phyloP scores from a whole-genome alignment of 2,797 vertebrate genomes.

The Esox masquinongy region DNA sequence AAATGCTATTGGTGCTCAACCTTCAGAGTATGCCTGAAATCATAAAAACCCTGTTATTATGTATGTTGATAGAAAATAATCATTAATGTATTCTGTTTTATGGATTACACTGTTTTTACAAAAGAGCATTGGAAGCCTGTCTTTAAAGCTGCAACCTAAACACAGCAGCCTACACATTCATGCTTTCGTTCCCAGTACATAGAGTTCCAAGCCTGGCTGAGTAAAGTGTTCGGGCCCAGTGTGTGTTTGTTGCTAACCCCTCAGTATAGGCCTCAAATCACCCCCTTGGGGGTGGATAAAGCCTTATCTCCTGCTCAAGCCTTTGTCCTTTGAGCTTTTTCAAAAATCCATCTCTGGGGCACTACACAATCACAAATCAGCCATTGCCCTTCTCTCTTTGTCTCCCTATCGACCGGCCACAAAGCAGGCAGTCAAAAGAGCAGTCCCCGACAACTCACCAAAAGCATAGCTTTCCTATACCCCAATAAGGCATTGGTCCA shows the following conservation, averaged over 20 bases:
- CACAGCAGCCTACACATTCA: constrained; percentile 33
- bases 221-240: not conserved
- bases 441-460: constrained; percentile 13
- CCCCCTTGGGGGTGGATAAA: constrained; percentile 22
- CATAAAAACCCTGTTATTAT: constrained; percentile 52
- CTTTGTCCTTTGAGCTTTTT: constrained; percentile 41
- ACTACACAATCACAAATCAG: constrained; percentile 52
- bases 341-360: constrained; percentile 51
- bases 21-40: constrained; percentile 17
- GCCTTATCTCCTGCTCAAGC: constrained; percentile 37
- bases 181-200: constrained; percentile 26
- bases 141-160: constrained; percentile 3
- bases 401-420: constrained; percentile 55
- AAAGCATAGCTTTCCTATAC: constrained; percentile 14
- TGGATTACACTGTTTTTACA: constrained; percentile 55
- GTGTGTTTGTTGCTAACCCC: constrained; percentile 29
- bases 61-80: constrained; percentile 55
- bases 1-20: constrained; percentile 31
- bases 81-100: constrained; percentile 49
- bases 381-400: constrained; percentile 43
- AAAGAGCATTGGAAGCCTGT: constrained; percentile 23
- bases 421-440: constrained; percentile 51
- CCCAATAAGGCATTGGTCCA: constrained; percentile 8
- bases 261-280: constrained; percentile 44
- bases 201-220: constrained; percentile 4